phyloP scores from a whole-genome alignment of 2,888 invertebrate species.

The Peribatodes rhomboidaria region DNA sequence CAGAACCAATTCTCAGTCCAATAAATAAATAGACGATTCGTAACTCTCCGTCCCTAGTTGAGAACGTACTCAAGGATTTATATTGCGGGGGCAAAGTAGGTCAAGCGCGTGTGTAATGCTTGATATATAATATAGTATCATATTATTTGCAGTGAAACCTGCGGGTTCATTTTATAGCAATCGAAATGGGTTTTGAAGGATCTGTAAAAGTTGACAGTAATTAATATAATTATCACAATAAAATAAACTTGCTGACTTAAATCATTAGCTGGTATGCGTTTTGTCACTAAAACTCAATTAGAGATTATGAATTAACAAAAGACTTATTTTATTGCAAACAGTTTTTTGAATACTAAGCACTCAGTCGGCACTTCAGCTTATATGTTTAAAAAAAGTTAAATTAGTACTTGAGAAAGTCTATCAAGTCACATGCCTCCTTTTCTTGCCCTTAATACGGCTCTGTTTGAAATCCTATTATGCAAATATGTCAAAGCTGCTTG shows the following conservation, averaged over 20 bases:
- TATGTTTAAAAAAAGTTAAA: too few species aligned
- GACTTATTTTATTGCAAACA: too few species aligned
- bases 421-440: not conserved
- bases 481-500: constrained; percentile 79
- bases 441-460: not conserved
- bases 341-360: too few species aligned
- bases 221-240: too few species aligned
- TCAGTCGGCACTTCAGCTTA: too few species aligned
- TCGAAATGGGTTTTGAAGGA: not conserved
- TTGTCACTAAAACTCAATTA: too few species aligned
- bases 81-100: constrained; percentile 15
- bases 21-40: constrained; percentile 52
- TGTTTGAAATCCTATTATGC: constrained; percentile 78
- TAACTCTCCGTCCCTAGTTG: constrained; percentile 47
- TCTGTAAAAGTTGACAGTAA: too few species aligned
- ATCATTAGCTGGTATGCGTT: too few species aligned
- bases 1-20: constrained; percentile 43
- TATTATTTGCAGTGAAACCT: not conserved
- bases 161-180: not conserved
- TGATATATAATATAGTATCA: not conserved
- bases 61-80: constrained; percentile 14
- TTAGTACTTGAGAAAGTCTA: too few species aligned
- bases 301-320: too few species aligned
- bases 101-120: not conserved
- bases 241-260: too few species aligned